Base-by-base conservation (phyloP, 2,113 vertebrate species). In the Urocolius indicus region DNA sequence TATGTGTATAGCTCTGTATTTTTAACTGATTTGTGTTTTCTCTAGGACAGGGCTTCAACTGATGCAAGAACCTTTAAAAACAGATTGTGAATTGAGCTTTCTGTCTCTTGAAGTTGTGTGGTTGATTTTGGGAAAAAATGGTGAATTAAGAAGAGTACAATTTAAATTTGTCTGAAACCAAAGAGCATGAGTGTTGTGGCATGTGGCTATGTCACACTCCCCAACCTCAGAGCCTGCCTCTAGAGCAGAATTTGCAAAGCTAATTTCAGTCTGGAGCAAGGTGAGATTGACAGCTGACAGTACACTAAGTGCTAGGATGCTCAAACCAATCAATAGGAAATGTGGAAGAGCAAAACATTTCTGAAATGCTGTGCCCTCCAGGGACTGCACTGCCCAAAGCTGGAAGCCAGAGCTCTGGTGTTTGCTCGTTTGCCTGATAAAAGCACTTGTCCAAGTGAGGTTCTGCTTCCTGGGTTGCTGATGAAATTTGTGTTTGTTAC, bases 221-320 rank as follows among this genome's bases (percentile, higher is more conserved):
- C 7, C 38, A 77, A 7, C 20, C n/a, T 51, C 51, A 48, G 49
- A 59, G 20, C 17, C 22, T 59, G 32, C 43, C 51, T 84, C 30
- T 52, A 86, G 76, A 77, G 6, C 38, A 74, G 32, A 89, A 89
- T 96, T 93, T 93, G 30, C 71, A 87, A 94, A 91, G 49, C 45
- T 91, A 72, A 91, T 85, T 90, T 88, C 46, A 43, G 15, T 88
- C 76, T 69, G 38, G 43, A 86, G 32, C 36, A 63, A 92, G 57
- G 55, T 90, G 24, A 73, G 71, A 95, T 67, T 94, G 92, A 90
- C 72, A 94, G 68, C 55, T 86, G 59, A 55, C 82, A 61, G 46
- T 73, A 34, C 43, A 46, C 13, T 88, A 80, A 76, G n/a, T 80
- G 41, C 43, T 83, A 20, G 36, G 29, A 59, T 88, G 59, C 38